Evolutionary conservation across 2,113 vertebrate genomes (phyloP), one percentile per base, ranked within the genome.

Genomic region (Xyrauchen texanus): DNA sequence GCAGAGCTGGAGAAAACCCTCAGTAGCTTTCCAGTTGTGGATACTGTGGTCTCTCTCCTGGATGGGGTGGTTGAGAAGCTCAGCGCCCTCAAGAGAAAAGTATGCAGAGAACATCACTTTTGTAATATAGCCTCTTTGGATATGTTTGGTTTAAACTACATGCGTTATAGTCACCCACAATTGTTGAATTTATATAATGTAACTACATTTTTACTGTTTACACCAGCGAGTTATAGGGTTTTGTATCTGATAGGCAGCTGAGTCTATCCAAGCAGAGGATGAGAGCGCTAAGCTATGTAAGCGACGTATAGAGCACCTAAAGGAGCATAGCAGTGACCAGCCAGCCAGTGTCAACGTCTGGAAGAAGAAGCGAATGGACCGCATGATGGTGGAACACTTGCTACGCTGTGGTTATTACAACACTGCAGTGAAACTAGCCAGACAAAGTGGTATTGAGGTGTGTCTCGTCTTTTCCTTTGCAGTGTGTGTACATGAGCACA

Each of bases 321-420:
- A 99, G 82, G 98, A 99, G 73, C 98, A 99, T 83, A 98, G 97
- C 89, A 98, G 96, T 3, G 96, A 97, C 91, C 97, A 98, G 86
- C 95, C 94, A 0, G 95, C 97, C 0, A 96, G 95, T 0, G 96
- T 95, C 53, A 95, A 95, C 83, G 90, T 98, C 90, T 99, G 98
- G 98, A 99, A 99, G 92, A 95, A 96, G 89, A 97, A 98, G 11
- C 95, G 98, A 64, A 99, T 99, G 97, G 98, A 99, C 85, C 96
- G 98, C 15, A 98, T 99, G 98, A 99, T 99, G 97, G 97, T 96
- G 88, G 98, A 99, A 51, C 98, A 99, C 60, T 93, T 99, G 60
- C 89, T 99, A 21, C 97, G 98, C 85, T 99, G 97, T 0, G 97
- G 97, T 79, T 99, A 98, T 90, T 99, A 99, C 90, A 98, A 95